Evolutionary conservation across 37 sponge, comb jelly and placozoan genomes (phyloP), one percentile per base, ranked within the genome.

Genomic region (Bolinopsis microptera): DNA sequence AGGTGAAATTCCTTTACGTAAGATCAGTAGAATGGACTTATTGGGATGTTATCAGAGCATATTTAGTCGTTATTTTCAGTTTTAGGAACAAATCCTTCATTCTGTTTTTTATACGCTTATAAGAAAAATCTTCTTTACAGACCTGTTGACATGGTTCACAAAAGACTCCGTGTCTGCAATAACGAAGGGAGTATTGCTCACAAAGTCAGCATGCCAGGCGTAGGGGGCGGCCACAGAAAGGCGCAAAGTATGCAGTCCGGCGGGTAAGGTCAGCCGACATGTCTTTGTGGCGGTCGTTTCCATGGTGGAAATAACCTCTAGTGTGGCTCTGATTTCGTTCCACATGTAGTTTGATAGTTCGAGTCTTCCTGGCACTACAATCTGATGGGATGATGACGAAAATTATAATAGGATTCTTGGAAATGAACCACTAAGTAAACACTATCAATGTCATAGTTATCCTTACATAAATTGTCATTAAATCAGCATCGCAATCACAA

Each of bases 131-230:
- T n/a, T n/a, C n/a, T n/a, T n/a, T n/a, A n/a, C n/a, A n/a, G n/a
- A 48, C 90, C 36, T 86, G 61, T 86, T 86, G 61, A 86, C 90
- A 34, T 86, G 90, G 61, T 34, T 86, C 26, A 86, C 90, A 27
- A 41, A 86, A 25, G 90, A 86, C 30, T 86, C 90, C 90, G 90
- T 86, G 31, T 86, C 90, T 3, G 90, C 90, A 34, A 86, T 86
- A 38, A 86, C 90, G 61, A 86, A 86, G 26, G 90, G 90, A 23
- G 90, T 86, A 30, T 41, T 86, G 90, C 90, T 86, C 30, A 86
- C 5, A 27, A 86, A 41, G 90, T 86, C 90, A 21, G 90, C 90
- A 30, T 86, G 90, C 90, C 90, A 86, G 0, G 90, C 90, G 61
- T 86, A 86, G 61, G 90, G 90, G 0, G 90, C 90, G 61, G 90